Percentiles rank a stretch among this genome's conserved stretches.
Conservation (phyloP, 2,113 vertebrate species). For the Nicator chloris region DNA sequence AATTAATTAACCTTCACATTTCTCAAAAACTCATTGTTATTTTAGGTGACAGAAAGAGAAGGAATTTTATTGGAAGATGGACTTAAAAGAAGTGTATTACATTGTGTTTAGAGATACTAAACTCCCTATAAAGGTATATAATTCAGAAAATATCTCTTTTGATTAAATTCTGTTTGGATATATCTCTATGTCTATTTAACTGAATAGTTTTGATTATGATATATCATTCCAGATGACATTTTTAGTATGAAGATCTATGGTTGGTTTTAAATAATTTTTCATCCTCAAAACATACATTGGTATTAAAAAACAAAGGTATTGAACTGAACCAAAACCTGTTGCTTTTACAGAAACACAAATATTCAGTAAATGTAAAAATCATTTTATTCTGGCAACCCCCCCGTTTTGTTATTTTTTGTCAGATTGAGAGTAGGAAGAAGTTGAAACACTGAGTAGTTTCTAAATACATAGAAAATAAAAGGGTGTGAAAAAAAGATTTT, state of each 20-base stretch:
- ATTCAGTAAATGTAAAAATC: fast-evolving
- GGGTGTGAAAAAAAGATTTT: neutral
- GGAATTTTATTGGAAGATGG: neutral
- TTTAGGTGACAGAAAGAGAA: neutral
- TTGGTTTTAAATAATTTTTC: neutral
- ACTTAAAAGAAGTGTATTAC: neutral
- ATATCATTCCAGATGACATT: neutral
- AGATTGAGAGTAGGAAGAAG: neutral
- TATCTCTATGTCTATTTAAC: neutral
- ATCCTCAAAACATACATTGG: neutral
- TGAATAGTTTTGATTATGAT: neutral
- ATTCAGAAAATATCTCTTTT: neutral
- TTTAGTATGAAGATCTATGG: neutral
- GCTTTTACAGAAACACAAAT: neutral
- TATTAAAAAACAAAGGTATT: neutral
- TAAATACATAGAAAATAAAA: neutral
- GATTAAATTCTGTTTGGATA: neutral
- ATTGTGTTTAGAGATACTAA: neutral
- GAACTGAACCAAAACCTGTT: neutral
- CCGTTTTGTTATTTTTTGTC: too few relatives aligned
- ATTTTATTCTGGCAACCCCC: neutral
- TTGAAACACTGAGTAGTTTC: neutral
- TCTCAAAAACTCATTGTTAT: neutral
- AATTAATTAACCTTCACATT: neutral
- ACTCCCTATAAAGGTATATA: neutral